phyloP scores from a whole-genome alignment of 2,888 invertebrate genomes.

The Eristalis arbustorum region DNA sequence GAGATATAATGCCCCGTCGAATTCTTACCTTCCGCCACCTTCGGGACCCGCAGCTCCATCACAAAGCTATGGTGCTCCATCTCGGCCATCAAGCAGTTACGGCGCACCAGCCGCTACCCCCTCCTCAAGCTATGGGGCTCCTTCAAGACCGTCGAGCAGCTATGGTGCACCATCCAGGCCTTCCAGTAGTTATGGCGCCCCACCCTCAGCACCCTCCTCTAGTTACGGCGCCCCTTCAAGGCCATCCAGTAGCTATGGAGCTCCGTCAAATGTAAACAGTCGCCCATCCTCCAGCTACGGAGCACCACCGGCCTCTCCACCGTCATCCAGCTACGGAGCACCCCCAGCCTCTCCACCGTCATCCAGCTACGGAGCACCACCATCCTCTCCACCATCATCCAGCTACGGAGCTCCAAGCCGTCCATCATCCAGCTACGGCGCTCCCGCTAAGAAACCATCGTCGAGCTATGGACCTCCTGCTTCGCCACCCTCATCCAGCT shows the following conservation, averaged over 20 bases:
- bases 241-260: conserved; percentile 73
- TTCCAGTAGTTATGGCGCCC: conserved; percentile 77
- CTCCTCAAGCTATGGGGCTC: conserved; percentile 81
- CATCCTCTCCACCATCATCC: conserved; percentile 72
- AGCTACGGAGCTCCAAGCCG: conserved; percentile 76
- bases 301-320: conserved; percentile 75
- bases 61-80: conserved; percentile 75
- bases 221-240: conserved; percentile 76
- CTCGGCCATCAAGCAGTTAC: conserved; percentile 77
- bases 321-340: conserved; percentile 62
- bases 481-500: conserved; percentile 75
- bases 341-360: conserved; percentile 75
- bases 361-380: conserved; percentile 78
- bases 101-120: conserved; percentile 80
- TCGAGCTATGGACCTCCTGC: conserved; percentile 81
- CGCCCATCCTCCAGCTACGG: conserved; percentile 81
- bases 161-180: conserved; percentile 74
- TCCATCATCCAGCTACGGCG: conserved; percentile 75
- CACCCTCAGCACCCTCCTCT: conserved; percentile 74
- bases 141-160: conserved; percentile 78
- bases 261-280: conserved; percentile 74
- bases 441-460: conserved; percentile 78
- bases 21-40: conserved; percentile 82
- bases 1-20: conserved; percentile 81
- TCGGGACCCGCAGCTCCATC: conserved; percentile 78